Conservation (phyloP, 2,888 invertebrate genomes). For the Harpalus rubripes region DNA sequence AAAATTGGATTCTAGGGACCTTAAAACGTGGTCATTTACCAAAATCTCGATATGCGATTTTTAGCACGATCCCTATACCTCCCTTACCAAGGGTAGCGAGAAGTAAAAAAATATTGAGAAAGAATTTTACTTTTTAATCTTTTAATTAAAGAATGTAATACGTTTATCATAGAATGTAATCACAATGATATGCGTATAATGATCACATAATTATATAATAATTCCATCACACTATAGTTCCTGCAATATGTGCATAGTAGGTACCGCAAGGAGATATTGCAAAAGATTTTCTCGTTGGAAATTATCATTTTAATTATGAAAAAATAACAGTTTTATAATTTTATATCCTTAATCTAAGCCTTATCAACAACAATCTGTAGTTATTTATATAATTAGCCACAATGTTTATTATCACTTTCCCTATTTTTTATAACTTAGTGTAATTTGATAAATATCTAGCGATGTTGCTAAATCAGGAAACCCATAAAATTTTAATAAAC, state of each 20-base stretch:
- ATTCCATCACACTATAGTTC: neutral
- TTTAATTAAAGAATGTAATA: too few species aligned
- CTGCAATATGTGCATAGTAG: neutral
- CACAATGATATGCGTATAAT: too few species aligned
- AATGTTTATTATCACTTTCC: neutral
- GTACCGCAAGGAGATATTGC: neutral
- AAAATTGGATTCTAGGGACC: too few species aligned
- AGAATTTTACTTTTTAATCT: too few species aligned
- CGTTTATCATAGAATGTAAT: neutral
- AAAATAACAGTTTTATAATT: slow-evolving; percentile 24
- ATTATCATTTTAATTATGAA: slow-evolving; percentile 29
- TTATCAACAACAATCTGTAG: neutral
- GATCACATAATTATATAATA: neutral
- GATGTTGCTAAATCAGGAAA: slow-evolving; percentile 8
- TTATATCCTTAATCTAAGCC: slow-evolving; percentile 15
- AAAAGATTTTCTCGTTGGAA: slow-evolving; percentile 50
- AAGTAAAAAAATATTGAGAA: too few species aligned
- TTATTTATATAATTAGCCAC: neutral
- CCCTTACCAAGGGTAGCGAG: too few species aligned
- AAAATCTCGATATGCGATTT: too few species aligned
- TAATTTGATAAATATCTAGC: neutral
- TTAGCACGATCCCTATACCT: too few species aligned
- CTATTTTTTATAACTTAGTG: neutral
- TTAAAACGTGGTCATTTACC: too few species aligned
- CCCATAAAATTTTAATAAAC: neutral